These are phyloP conservation scores for Metopolophium dirhodum DNA, from an alignment of 1,140 invertebrate genomes.

Conservation along the genomic window DNA sequence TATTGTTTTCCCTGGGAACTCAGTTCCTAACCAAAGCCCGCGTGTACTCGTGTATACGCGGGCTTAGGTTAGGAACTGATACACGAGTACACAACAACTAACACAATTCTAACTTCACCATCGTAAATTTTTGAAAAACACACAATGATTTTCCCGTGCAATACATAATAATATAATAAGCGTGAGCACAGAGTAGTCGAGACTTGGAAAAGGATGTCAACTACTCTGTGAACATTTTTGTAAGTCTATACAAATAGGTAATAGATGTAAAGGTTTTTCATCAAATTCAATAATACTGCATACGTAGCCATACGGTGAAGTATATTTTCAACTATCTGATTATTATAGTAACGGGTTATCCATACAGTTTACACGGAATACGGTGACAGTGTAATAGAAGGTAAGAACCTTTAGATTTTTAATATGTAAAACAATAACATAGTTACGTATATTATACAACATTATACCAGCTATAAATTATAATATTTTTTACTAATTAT, in stretches of 20 bases:
- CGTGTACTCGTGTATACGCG: neutral
- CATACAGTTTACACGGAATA: no score
- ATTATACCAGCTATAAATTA: neutral
- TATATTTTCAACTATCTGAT: no score
- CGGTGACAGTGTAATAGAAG: no score
- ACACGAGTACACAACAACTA: neutral
- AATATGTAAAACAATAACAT: neutral
- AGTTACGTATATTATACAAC: neutral
- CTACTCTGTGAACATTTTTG: neutral
- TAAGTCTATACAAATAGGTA: neutral
- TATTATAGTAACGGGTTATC: no score
- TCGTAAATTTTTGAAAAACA: neutral
- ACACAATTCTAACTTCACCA: neutral
- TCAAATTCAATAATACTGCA: no score
- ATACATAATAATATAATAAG: neutral
- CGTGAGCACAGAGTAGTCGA: neutral
- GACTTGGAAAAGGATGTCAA: neutral
- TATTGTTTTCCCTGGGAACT: neutral
- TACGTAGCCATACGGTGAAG: no score
- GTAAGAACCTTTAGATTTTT: no score
- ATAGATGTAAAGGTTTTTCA: neutral
- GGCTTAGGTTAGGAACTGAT: no score
- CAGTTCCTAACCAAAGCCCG: neutral
- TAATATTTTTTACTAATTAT: neutral
- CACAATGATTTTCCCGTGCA: neutral